Evolutionary conservation across 2,888 invertebrate species (phyloP).

Genomic region (Metacarcinus magister): DNA sequence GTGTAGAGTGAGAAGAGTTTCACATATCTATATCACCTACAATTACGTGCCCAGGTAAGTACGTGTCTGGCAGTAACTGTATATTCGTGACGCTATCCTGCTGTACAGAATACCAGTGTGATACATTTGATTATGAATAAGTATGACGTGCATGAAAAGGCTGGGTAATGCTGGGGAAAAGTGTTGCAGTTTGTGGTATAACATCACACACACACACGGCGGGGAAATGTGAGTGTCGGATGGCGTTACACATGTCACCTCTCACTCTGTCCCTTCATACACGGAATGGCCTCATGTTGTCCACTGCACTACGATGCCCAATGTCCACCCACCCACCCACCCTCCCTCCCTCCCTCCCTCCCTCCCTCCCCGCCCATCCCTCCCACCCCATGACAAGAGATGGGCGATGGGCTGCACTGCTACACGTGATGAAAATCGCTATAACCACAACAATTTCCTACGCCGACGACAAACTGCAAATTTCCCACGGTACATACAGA

Average conservation of each 20-base stretch:
- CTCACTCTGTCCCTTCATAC: background rate
- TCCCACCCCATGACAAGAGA: background rate
- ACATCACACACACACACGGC: too few relatives aligned
- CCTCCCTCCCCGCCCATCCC: background rate
- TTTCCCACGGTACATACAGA: constrained; percentile 12
- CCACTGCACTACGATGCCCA: background rate
- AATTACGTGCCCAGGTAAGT: too few relatives aligned
- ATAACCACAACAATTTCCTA: background rate
- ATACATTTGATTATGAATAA: too few relatives aligned
- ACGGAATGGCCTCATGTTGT: constrained; percentile 3
- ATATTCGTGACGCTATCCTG: too few relatives aligned
- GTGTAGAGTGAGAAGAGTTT: too few relatives aligned
- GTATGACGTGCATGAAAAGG: too few relatives aligned
- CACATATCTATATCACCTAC: too few relatives aligned
- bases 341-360: background rate
- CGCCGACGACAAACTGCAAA: background rate
- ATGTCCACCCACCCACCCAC: background rate
- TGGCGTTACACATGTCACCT: background rate
- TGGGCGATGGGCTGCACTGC: background rate
- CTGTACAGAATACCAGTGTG: too few relatives aligned
- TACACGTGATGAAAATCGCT: constrained; percentile 7
- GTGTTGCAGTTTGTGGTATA: too few relatives aligned
- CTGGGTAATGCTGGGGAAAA: too few relatives aligned
- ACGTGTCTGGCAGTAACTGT: too few relatives aligned
- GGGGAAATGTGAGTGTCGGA: too few relatives aligned